Evolutionary conservation across 2,888 invertebrate species (phyloP), one percentile per base, ranked within the genome.

Genomic region (Cataglyphis livida): DNA sequence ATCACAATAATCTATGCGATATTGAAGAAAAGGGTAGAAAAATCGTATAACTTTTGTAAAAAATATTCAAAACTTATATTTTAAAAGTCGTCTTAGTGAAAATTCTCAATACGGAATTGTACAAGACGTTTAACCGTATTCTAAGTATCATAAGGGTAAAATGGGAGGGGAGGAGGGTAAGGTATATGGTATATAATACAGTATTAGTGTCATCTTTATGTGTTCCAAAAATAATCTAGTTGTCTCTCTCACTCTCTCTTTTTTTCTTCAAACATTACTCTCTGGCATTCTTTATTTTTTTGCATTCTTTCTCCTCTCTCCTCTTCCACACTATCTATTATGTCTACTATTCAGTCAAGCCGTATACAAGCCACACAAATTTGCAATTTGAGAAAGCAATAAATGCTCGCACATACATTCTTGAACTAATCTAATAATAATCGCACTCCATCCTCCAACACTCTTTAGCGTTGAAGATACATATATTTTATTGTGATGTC

Each of bases 21-120:
- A 82, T 51, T 74, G 64, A 84, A 88, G 84, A 82, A 64, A 85
- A 86, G 59, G 86, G 84, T 83, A 89, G 51, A 51, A 83, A 89
- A 83, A 90, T 87, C 76, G 78, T 91, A 82, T 87, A 85, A 70
- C 85, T 85, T 82, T 92, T 93, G 91, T 93, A 93, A 94, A 94
- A 94, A 94, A 94, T 94, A 94, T 93, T 94, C 92, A 94, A 94
- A 94, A 94, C 94, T 94, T 94, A 94, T 94, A 94, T 94, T 94
- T 94, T 93, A 93, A 51, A 51, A 91, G 89, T 92, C 91, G 92
- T 93, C 93, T 92, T 90, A 91, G 88, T 92, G 92, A 92, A 93
- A 93, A 92, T 92, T 91, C 91, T 92, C 90, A 90, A 93, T 92
- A 90, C 91, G 91, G 91, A 93, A 93, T 92, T 92, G 92, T 93